Evolutionary conservation across 2,888 invertebrate genomes (phyloP).

Genomic region (Rhaphigaster nebulosa): DNA sequence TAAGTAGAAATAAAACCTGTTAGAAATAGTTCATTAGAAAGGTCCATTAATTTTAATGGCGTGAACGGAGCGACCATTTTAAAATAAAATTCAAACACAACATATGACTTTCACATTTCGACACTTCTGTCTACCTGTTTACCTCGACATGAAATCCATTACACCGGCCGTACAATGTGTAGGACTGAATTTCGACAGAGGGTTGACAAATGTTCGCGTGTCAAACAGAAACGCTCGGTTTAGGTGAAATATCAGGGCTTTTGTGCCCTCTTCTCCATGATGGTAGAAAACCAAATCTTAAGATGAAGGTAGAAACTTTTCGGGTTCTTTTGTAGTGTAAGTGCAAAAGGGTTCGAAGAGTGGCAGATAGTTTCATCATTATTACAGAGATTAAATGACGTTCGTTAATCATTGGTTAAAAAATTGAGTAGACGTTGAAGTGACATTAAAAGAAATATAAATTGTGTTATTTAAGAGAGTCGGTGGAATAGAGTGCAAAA

Average conservation of each 20-base stretch:
- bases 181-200: background rate
- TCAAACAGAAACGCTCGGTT: background rate
- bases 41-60: background rate
- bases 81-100: background rate
- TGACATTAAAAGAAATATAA: no score
- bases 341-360: background rate
- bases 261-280: background rate
- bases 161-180: background rate
- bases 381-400: no score
- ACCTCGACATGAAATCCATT: background rate
- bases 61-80: background rate
- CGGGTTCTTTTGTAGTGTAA: background rate
- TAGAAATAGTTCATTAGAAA: background rate
- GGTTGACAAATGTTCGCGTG: background rate
- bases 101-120: background rate
- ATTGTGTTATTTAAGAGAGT: no score
- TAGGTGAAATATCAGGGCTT: background rate
- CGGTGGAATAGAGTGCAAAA: no score
- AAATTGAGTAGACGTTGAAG: no score
- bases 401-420: no score
- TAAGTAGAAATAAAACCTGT: no score
- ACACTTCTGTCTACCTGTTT: slow-evolving; percentile 1
- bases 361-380: no score
- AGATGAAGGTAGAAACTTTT: no score
- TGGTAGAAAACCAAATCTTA: background rate